Evolutionary conservation across 2,113 vertebrate genomes (phyloP), one percentile per base, ranked within the genome.

Genomic region (Anhinga anhinga): DNA sequence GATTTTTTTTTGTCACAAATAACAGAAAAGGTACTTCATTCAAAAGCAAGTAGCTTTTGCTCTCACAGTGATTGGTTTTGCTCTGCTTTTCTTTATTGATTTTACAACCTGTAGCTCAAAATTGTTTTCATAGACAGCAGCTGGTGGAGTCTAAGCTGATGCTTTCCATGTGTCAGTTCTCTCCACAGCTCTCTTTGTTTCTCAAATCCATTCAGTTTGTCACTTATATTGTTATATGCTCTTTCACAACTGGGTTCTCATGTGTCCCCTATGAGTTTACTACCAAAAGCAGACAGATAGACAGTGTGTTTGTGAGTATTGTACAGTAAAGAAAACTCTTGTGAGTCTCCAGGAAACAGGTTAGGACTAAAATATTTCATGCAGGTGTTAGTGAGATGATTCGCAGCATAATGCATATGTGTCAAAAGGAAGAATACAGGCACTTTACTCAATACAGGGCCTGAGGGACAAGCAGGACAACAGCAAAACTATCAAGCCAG

Each of bases 41-140:
- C 40, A 32, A 91, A 77, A 72, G 19, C 8, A 72, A 73, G 34
- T 49, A 63, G 25, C 22, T 76, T 85, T 79, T 79, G 10, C 13
- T 82, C 9, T 84, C 44, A 47, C 50, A 77, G 27, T 79, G 45
- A 70, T 42, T 95, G 50, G 1, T 82, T 86, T 78, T 85, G 32
- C 13, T 93, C 27, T 55, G 38, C 13, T 91, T 95, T 93, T 73
- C 63, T 91, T 72, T 77, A 88, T 88, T 91, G 71, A 86, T 91
- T 93, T 93, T 89, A 62, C 36, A 82, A 80, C 67, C 55, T 69
- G 65, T 74, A 66, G 69, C 13, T 89, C 45, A 58, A 66, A 77
- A 76, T 59, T 87, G 9, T 87, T 92, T 87, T 84, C 58, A 63
- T 63, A 92, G 49, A 61, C 40, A 38, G 73, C 61, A 94, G 49